Percentiles rank a stretch among this genome's conserved stretches.
These are phyloP conservation scores for Drosophila niveifrons DNA, from an alignment of 2,888 invertebrate species.

Conservation along the genomic window DNA sequence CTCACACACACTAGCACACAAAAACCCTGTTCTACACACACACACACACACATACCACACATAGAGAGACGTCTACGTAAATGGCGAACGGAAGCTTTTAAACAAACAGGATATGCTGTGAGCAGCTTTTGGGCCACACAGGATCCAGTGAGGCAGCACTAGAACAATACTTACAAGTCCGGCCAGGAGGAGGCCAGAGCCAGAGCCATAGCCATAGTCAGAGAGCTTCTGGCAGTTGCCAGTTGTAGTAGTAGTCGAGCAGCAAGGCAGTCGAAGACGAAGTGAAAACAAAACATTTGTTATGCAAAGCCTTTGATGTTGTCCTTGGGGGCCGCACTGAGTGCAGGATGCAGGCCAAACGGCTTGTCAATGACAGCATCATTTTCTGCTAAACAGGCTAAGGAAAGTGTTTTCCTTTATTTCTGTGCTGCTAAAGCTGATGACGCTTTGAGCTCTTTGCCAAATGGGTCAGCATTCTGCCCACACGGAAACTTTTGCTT, in stretches of 20 bases:
- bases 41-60: conserved; percentile 14
- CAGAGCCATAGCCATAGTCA: background rate
- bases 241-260: background rate
- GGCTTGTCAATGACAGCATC: conserved; percentile 59
- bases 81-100: conserved; percentile 75
- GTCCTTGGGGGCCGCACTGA: conserved; percentile 64
- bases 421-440: conserved; percentile 51
- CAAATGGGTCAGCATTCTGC: conserved; percentile 67
- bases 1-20: background rate
- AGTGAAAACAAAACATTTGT: conserved; percentile 74
- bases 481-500: conserved; percentile 50
- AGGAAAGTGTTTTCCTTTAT: conserved; percentile 14
- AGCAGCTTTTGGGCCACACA: conserved; percentile 64
- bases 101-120: conserved; percentile 77
- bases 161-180: conserved; percentile 64
- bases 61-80: conserved; percentile 15
- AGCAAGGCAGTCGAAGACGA: conserved; percentile 25
- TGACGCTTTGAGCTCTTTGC: conserved; percentile 46
- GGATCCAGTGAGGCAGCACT: conserved; percentile 34
- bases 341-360: conserved; percentile 52
- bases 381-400: conserved; percentile 24
- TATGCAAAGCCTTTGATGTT: conserved; percentile 79
- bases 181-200: conserved; percentile 19
- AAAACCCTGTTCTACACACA: background rate
- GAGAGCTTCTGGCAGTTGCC: background rate